Conservation (phyloP, 2,888 invertebrate genomes). For the Bugula neritina region DNA sequence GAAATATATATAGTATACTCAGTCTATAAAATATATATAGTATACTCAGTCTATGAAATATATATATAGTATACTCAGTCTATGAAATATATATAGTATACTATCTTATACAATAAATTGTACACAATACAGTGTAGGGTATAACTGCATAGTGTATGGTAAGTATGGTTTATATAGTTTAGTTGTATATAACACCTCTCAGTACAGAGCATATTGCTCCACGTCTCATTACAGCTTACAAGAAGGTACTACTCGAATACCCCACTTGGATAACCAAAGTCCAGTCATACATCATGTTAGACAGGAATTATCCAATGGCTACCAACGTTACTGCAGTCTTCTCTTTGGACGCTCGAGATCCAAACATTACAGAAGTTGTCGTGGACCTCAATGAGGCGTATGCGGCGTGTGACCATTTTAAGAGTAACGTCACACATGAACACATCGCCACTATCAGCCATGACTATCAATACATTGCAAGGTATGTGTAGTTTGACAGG, state of each 20-base stretch:
- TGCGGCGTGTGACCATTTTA: slow-evolving; percentile 4
- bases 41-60: too few relatives aligned
- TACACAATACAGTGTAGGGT: too few relatives aligned
- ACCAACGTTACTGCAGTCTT: slow-evolving; percentile 21
- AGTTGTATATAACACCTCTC: too few relatives aligned
- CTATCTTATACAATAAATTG: too few relatives aligned
- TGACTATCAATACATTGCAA: background rate
- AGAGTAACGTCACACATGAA: background rate
- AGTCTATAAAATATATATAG: too few relatives aligned
- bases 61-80: too few relatives aligned
- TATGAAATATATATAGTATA: too few relatives aligned
- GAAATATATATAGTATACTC: too few relatives aligned
- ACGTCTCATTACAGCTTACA: background rate
- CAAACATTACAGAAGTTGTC: background rate
- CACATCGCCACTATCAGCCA: background rate
- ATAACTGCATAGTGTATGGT: too few relatives aligned
- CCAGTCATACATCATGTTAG: background rate
- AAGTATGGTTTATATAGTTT: too few relatives aligned
- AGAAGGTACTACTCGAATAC: slow-evolving; percentile 2
- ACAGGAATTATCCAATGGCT: slow-evolving; percentile 8
- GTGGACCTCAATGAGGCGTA: slow-evolving; percentile 14
- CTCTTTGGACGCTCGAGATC: background rate
- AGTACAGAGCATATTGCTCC: too few relatives aligned
- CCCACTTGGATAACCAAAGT: background rate
- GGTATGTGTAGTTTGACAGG: slow-evolving; percentile 1